A percentile compares a stretch with the other conserved stretches of the same genome.
These are phyloP conservation scores for Autographa gamma DNA, from an alignment of 2,888 invertebrate genomes.

Conservation along the genomic window DNA sequence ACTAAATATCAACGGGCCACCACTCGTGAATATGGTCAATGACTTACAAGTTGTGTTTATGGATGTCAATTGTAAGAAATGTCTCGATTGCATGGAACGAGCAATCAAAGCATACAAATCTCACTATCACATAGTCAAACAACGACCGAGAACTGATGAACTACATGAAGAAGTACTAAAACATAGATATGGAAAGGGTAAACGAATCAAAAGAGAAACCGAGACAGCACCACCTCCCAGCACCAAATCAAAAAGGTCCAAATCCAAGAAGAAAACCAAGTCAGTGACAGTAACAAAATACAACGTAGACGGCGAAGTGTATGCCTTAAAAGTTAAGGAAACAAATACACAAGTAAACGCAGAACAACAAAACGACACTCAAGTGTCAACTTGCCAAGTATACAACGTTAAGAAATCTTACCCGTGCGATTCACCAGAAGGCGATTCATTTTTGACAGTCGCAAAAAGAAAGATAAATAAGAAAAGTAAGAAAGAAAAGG, in stretches of 20 bases:
- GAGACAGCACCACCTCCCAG: constrained; percentile 18
- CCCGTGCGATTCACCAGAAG: constrained; percentile 71
- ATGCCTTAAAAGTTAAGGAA: constrained; percentile 78
- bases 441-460: constrained; percentile 62
- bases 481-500: constrained; percentile 66
- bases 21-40: constrained; percentile 51
- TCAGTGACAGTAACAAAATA: constrained; percentile 74
- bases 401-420: constrained; percentile 73
- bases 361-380: constrained; percentile 48
- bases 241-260: constrained; percentile 53
- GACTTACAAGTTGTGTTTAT: constrained; percentile 65
- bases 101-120: constrained; percentile 66
- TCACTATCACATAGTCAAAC: constrained; percentile 39
- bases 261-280: constrained; percentile 62
- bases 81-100: constrained; percentile 72
- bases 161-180: constrained; percentile 60
- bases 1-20: constrained; percentile 60
- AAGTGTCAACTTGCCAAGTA: constrained; percentile 66
- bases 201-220: constrained; percentile 62
- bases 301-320: constrained; percentile 68
- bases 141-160: constrained; percentile 50
- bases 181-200: constrained; percentile 38
- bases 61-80: constrained; percentile 66
- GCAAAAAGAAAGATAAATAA: constrained; percentile 67
- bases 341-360: constrained; percentile 30